Evolutionary conservation across 23 tunicate genomes (phyloP), one percentile per base, ranked within the genome.

Genomic region (Clavelina lepadiformis): DNA sequence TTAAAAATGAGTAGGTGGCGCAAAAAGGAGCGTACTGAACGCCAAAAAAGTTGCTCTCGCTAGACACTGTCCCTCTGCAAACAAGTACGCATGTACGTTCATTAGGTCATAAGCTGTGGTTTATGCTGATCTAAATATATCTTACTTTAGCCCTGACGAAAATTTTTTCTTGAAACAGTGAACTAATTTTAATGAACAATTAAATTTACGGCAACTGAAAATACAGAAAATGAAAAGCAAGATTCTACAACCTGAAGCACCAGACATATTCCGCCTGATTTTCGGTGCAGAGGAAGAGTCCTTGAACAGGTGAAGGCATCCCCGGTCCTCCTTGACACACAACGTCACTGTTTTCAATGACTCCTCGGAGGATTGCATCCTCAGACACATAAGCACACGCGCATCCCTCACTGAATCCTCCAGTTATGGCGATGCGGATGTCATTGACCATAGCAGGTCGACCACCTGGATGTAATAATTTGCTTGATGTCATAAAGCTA

Each of bases 231-330:
- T n/a, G n/a, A n/a, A n/a, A n/a, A n/a, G n/a, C n/a, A n/a, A n/a
- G n/a, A n/a, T n/a, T n/a, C n/a, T n/a, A n/a, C n/a, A 2, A 79
- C 96, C 96, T 73, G 68, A 68, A 81, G 73, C 96, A 87, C 87
- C 87, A 87, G 18, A 41, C 78, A 44, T 49, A 59, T 0, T 58
- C 78, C 0, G 87, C 2, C 3, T 30, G 23, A 1, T 54, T 50
- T 11, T 51, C 34, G 24, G 5, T 31, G 34, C 96, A 87, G 15
- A 37, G 28, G 52, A 79, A 87, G 30, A 80, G 33, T 2, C 87
- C 82, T 50, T 3, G 46, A 33, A 58, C 0, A 0, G n/a, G 27
- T 32, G 63, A 28, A 19, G 71, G 51, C n/a, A 59, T 21, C 2
- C 75, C 84, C 1, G 75, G 74, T 15, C 47, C 46, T 56, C 56